These are phyloP conservation scores for Sarcophaga peregrina DNA, from an alignment of 1,140 invertebrate genomes.

Conservation along the genomic window DNA sequence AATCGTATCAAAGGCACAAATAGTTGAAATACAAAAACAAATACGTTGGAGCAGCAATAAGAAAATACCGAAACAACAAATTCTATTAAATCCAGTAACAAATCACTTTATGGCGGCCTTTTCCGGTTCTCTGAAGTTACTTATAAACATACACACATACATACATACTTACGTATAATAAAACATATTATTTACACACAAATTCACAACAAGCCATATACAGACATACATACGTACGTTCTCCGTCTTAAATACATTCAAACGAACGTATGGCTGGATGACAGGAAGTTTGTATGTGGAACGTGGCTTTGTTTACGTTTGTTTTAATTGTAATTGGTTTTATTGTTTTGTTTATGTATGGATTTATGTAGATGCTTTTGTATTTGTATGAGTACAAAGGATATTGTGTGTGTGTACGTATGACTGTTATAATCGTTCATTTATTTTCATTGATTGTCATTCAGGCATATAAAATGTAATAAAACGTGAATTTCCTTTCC, in stretches of 20 bases:
- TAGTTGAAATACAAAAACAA: background rate
- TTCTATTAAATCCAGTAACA: slow-evolving; percentile 22
- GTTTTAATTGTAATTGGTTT: slow-evolving; percentile 7
- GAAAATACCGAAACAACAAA: slow-evolving; percentile 2
- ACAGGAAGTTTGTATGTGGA: no score
- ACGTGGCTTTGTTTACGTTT: background rate
- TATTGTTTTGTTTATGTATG: background rate
- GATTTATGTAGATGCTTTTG: no score
- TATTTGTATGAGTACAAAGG: background rate
- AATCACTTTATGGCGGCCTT: slow-evolving; percentile 33
- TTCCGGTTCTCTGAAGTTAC: slow-evolving; percentile 32
- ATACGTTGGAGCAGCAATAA: background rate
- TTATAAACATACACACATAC: background rate
- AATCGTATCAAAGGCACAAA: background rate
- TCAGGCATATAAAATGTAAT: slow-evolving; percentile 27
- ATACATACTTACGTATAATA: background rate
- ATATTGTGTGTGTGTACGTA: background rate
- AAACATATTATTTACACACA: background rate
- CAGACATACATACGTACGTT: background rate
- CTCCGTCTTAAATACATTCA: no score
- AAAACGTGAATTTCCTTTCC: background rate
- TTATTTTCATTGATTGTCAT: slow-evolving; percentile 17
- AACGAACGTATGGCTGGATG: background rate
- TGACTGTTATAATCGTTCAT: slow-evolving; percentile 6
- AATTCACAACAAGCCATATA: background rate